These are phyloP conservation scores for Lasioglossum pauxillum DNA, from an alignment of 2,888 invertebrate genomes.

Conservation along the genomic window DNA sequence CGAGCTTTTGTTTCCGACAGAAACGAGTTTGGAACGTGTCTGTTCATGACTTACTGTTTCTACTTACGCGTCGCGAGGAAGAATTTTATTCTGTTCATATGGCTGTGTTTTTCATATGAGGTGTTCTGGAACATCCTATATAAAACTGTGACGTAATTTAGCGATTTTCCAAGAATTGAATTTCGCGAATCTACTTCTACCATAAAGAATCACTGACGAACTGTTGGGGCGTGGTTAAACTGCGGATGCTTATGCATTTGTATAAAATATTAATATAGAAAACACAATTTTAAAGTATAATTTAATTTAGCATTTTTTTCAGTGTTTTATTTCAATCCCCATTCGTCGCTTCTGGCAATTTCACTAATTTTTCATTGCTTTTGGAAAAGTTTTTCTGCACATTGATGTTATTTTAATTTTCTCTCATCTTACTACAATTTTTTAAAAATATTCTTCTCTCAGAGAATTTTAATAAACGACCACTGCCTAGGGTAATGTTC, in stretches of 20 bases:
- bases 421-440: no score
- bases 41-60: background rate
- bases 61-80: background rate
- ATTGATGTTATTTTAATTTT: no score
- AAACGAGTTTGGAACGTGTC: background rate
- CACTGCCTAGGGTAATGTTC: background rate
- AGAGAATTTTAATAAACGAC: background rate
- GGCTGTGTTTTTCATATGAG: background rate
- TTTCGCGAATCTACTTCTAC: background rate
- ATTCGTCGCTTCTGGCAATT: no score
- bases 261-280: background rate
- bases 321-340: no score
- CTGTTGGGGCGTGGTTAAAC: background rate
- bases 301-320: background rate
- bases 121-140: background rate
- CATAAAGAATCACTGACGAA: background rate
- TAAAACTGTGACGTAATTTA: background rate
- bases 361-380: no score
- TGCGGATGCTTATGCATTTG: background rate
- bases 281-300: background rate
- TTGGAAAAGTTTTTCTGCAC: no score
- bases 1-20: background rate
- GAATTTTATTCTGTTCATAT: background rate
- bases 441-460: no score
- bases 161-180: background rate